Conservation (phyloP, 2,113 vertebrate genomes). For the Globicephala melas region DNA sequence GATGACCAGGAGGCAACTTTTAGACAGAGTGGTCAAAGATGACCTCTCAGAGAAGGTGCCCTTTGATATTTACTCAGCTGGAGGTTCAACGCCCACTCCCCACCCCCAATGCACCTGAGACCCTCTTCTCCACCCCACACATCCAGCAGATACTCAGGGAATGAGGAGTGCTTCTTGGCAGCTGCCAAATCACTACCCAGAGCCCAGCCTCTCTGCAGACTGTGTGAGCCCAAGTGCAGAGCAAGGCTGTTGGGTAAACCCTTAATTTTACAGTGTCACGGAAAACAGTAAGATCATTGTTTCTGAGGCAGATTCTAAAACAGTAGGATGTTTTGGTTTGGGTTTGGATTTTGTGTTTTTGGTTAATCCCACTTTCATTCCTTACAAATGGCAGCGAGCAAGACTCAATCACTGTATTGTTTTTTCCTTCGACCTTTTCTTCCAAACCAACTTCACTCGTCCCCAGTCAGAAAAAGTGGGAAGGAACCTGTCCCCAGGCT, state of each 20-base stretch:
- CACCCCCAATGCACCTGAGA: not conserved
- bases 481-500: not conserved
- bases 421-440: slow-evolving; percentile 34
- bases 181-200: not conserved
- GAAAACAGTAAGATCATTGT: slow-evolving; percentile 55
- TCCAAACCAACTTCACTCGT: not conserved
- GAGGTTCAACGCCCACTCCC: not conserved
- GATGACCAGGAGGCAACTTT: not conserved
- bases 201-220: not conserved
- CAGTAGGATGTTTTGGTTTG: slow-evolving; percentile 60
- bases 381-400: slow-evolving; percentile 67
- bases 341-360: slow-evolving; percentile 55
- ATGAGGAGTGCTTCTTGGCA: not conserved
- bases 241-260: slow-evolving; percentile 13
- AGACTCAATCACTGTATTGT: slow-evolving; percentile 31
- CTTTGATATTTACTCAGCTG: not conserved
- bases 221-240: not conserved
- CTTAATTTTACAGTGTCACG: slow-evolving; percentile 25
- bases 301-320: slow-evolving; percentile 25
- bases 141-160: not conserved
- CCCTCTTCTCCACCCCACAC: not conserved
- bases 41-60: not conserved
- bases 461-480: not conserved
- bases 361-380: slow-evolving; percentile 74
- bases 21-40: not conserved